Conservation (phyloP, 2,797 vertebrate species). For the Morus bassanus region DNA sequence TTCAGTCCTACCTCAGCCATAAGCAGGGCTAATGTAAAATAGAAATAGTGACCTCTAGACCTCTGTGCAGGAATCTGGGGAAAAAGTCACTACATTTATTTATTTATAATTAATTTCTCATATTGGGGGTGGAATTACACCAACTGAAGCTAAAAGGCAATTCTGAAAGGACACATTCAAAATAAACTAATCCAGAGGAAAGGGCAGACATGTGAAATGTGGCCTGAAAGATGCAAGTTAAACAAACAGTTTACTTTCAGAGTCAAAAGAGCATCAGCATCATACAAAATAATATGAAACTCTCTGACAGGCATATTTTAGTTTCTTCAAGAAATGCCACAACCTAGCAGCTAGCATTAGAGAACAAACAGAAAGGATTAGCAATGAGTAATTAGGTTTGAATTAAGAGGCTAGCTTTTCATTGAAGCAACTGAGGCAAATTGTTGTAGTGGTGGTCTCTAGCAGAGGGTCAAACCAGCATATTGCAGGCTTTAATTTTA, state of each 20-base stretch:
- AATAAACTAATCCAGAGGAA: neutral
- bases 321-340: neutral
- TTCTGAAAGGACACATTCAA: neutral
- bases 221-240: neutral
- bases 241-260: neutral
- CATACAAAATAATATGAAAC: neutral
- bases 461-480: neutral
- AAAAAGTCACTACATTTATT: neutral
- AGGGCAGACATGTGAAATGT: neutral
- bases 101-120: neutral
- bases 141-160: neutral
- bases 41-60: neutral
- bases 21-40: neutral
- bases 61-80: neutral
- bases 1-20: neutral
- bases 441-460: neutral
- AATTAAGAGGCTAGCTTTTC: neutral
- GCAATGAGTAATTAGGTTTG: neutral
- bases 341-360: neutral
- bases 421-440: neutral
- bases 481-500: neutral
- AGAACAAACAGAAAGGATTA: neutral
- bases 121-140: neutral
- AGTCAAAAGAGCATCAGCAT: neutral
- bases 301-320: neutral